Evolutionary conservation across 2,888 invertebrate species (phyloP), one percentile per base, ranked within the genome.

Genomic region (Drosophila ustulata): DNA sequence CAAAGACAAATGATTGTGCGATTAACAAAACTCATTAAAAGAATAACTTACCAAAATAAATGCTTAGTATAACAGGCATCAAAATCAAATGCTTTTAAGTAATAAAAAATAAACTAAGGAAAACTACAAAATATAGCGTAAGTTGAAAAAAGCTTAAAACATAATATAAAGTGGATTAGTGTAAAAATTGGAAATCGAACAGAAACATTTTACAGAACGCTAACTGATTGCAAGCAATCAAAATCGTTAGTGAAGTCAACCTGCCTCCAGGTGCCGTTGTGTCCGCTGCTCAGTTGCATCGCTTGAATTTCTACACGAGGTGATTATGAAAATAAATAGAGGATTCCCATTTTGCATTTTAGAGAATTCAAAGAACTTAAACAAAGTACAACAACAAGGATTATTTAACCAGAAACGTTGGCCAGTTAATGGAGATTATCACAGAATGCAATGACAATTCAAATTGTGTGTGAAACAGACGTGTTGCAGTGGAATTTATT

Each of bases 181-280:
- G 23, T 9, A 34, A n/a, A 34, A 32, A 43, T 25, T 53, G 26
- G 4, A 47, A 9, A 70, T 65, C 45, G 39, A 18, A 18, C 32
- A 62, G 8, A 63, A 67, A 51, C 6, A 45, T 37, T 50, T 81
- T 58, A 83, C 66, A 73, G 73, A 73, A 78, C 67, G 56, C 69
- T 70, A 75, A 88, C 59, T 28, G 65, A 43, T 70, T 67, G 74
- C 49, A 66, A 70, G 70, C 53, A 71, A 58, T 80, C 79, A 69
- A 64, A 61, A 34, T 81, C 77, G 46, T 78, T 73, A 71, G 71
- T 62, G 69, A 59, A 73, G 52, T 90, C 81, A 89, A 92, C 92
- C 92, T 92, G 92, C 92, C 92, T 92, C 91, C 90, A 91, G 71
- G 91, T 84, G 45, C 87, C 88, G 67, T 84, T 89, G 79, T 80